phyloP scores from a whole-genome alignment of 2,888 invertebrate species.

The Tineola bisselliella region DNA sequence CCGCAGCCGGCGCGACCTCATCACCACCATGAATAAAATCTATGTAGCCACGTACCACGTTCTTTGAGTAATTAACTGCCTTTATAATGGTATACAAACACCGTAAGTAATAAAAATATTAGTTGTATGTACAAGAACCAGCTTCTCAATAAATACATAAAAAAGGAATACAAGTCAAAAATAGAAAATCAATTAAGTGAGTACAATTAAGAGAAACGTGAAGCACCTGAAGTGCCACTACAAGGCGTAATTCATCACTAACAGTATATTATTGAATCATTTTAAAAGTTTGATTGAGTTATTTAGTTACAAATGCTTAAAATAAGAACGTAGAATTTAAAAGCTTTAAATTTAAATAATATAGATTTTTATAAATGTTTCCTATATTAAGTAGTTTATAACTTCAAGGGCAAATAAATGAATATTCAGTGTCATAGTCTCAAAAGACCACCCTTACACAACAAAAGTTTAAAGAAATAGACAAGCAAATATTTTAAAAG shows the following conservation, averaged over 20 bases:
- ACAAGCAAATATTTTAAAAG: slow-evolving; percentile 41
- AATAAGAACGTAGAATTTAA: too few relatives aligned
- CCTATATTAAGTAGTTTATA: background rate
- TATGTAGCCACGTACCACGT: background rate
- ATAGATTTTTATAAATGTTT: background rate
- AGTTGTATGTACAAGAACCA: background rate
- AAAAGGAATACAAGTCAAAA: too few relatives aligned
- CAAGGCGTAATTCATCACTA: too few relatives aligned
- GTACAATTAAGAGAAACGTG: too few relatives aligned
- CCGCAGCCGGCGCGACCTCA: slow-evolving; percentile 13
- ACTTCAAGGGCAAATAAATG: background rate
- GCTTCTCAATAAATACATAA: too few relatives aligned
- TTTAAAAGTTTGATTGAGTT: too few relatives aligned
- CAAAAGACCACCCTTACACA: slow-evolving; percentile 52
- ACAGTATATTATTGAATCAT: too few relatives aligned
- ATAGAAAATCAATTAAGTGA: too few relatives aligned
- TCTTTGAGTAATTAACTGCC: slow-evolving; percentile 7
- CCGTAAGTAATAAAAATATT: too few relatives aligned
- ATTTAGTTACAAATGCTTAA: too few relatives aligned
- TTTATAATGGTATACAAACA: background rate
- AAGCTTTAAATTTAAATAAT: too few relatives aligned
- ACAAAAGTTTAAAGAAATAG: slow-evolving; percentile 44
- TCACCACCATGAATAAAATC: slow-evolving; percentile 10
- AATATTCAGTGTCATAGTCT: background rate
- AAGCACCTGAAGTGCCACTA: too few relatives aligned